Conservation (phyloP, 2,797 vertebrate species). For the Hippocampus kuda region DNA sequence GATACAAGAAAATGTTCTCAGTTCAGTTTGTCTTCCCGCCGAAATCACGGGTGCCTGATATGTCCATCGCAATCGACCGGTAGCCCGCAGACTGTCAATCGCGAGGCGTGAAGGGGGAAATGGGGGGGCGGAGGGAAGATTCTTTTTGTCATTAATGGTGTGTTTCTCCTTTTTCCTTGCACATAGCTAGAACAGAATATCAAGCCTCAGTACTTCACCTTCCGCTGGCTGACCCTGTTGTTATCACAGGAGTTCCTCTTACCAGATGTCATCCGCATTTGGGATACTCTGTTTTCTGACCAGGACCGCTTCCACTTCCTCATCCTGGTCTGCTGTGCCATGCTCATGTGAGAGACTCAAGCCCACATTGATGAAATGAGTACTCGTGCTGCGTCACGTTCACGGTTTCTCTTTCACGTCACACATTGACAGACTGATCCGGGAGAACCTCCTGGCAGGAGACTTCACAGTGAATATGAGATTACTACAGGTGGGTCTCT, state of each 20-base stretch:
- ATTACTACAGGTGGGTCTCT: conserved; percentile 79
- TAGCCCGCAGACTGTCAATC: too few species aligned
- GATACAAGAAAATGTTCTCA: not conserved
- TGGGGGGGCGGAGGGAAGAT: too few species aligned
- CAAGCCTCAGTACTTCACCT: conserved; percentile 97
- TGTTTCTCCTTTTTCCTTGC: not conserved
- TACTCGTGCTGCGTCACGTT: not conserved
- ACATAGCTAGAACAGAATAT: conserved; percentile 96
- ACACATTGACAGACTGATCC: conserved; percentile 74
- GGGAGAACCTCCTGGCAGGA: conserved; percentile 82
- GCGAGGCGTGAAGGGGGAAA: too few species aligned
- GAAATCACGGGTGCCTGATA: too few species aligned
- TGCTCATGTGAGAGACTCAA: conserved; percentile 73
- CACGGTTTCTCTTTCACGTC: not conserved
- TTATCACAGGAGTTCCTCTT: conserved; percentile 96
- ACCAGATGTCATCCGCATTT: conserved; percentile 95
- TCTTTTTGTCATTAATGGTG: not conserved
- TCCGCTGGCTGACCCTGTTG: conserved; percentile 94
- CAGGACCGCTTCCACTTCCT: conserved; percentile 90
- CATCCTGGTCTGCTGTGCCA: conserved; percentile 91
- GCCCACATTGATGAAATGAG: not conserved
- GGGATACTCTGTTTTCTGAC: conserved; percentile 94
- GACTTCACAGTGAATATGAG: conserved; percentile 97
- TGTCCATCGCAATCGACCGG: too few species aligned
- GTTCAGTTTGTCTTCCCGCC: not conserved